These are phyloP conservation scores for Acrocephalus arundinaceus DNA, from an alignment of 2,113 vertebrate species.

Conservation along the genomic window DNA sequence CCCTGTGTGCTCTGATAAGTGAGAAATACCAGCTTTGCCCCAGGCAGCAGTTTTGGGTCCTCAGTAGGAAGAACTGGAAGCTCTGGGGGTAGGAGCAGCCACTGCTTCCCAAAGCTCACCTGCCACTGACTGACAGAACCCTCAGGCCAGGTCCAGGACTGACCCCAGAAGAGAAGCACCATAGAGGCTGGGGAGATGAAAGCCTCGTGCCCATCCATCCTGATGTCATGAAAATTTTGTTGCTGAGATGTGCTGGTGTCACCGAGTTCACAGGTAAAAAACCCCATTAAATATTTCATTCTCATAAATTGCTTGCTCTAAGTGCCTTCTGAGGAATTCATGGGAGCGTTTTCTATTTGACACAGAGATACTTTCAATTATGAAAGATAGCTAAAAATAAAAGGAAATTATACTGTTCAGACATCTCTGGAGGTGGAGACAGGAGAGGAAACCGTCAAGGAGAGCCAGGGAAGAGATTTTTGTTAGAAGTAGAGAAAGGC, in stretches of 20 bases:
- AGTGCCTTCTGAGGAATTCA: conserved; percentile 57
- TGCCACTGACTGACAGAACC: neutral
- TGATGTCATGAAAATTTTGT: neutral
- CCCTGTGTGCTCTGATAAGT: neutral
- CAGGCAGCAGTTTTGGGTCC: neutral
- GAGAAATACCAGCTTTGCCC: neutral
- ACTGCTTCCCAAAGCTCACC: neutral
- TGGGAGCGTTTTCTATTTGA: conserved; percentile 15
- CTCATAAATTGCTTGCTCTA: conserved; percentile 26
- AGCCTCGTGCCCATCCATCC: neutral
- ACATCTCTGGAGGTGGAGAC: conserved; percentile 57
- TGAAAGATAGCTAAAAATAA: conserved; percentile 66
- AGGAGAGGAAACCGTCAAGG: neutral
- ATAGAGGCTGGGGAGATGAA: neutral
- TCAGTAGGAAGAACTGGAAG: neutral
- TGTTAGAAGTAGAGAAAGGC: conserved; percentile 36
- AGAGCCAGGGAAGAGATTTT: conserved; percentile 39
- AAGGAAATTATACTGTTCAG: conserved; percentile 60
- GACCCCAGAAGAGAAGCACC: neutral
- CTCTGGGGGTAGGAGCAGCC: neutral
- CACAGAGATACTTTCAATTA: conserved; percentile 44
- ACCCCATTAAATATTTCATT: conserved; percentile 30
- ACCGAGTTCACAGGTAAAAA: neutral
- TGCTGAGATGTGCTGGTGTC: neutral
- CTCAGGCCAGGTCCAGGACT: neutral